These are phyloP conservation scores for Vanacampus margaritifer DNA, from an alignment of 2,113 vertebrate species.

Conservation along the genomic window DNA sequence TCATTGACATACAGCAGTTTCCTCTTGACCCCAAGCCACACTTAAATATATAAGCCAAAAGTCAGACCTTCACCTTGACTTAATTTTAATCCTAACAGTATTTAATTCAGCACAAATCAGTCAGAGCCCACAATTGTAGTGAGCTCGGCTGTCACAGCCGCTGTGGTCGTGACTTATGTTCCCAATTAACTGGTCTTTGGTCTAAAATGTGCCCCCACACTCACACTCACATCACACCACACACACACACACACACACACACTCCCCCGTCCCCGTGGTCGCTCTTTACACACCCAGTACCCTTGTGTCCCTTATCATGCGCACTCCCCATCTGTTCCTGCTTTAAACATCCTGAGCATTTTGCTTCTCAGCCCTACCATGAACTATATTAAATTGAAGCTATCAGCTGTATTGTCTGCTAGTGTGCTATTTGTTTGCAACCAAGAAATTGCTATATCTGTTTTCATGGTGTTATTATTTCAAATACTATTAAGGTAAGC, in stretches of 20 bases:
- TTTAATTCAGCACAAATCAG: background rate
- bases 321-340: conserved; percentile 57
- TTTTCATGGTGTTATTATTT: conserved; percentile 13
- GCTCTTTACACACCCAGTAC: conserved; percentile 36
- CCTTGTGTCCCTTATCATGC: conserved; percentile 43
- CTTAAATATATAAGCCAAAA: background rate
- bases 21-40: background rate
- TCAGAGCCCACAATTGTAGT: background rate
- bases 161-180: background rate
- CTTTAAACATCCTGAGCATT: conserved; percentile 53
- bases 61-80: background rate
- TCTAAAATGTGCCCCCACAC: conserved; percentile 5
- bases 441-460: conserved; percentile 22
- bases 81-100: background rate
- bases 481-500: conserved; percentile 25
- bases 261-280: conserved; percentile 9
- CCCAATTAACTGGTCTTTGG: background rate
- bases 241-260: conserved; percentile 8
- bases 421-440: conserved; percentile 31
- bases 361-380: conserved; percentile 20
- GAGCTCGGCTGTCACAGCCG: background rate
- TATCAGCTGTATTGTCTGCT: conserved; percentile 16
- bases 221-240: conserved; percentile 5
- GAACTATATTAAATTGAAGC: conserved; percentile 11
- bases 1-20: background rate